phyloP scores from a whole-genome alignment of 1,140 invertebrate species.

The Bombus turneri region DNA sequence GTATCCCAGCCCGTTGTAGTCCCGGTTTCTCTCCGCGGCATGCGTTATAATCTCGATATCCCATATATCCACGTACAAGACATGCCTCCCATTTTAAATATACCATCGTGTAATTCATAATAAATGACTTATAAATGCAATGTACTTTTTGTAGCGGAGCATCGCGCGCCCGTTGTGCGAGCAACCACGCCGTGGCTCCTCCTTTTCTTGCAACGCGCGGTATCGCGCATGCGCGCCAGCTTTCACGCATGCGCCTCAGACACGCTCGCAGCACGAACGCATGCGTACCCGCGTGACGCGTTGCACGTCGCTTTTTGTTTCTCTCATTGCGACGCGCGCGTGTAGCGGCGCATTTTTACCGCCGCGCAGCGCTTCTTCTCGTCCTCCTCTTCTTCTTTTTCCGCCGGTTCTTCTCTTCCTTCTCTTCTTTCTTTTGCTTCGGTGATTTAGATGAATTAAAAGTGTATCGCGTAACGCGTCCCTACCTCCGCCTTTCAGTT shows the following conservation, averaged over 20 bases:
- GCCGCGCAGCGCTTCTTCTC: neutral
- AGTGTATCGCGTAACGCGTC: slow-evolving; percentile 39
- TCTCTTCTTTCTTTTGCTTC: slow-evolving; percentile 32
- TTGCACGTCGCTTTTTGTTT: slow-evolving; percentile 45
- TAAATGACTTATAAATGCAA: slow-evolving; percentile 83
- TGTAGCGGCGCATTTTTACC: slow-evolving; percentile 7
- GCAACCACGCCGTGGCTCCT: slow-evolving; percentile 54
- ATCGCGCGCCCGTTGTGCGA: slow-evolving; percentile 65
- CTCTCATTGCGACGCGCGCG: slow-evolving; percentile 17
- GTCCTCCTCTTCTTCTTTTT: neutral
- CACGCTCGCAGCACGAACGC: neutral
- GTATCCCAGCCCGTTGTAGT: slow-evolving; percentile 59
- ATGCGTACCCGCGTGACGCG: slow-evolving; percentile 18
- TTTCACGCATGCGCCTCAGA: slow-evolving; percentile 35
- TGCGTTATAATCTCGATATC: slow-evolving; percentile 83
- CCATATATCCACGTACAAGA: slow-evolving; percentile 81
- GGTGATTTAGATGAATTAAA: slow-evolving; percentile 77
- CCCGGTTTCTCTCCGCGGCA: slow-evolving; percentile 63
- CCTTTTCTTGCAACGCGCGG: slow-evolving; percentile 13
- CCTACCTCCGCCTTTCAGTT: slow-evolving; percentile 44
- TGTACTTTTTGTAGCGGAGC: slow-evolving; percentile 74
- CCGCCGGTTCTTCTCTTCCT: neutral
- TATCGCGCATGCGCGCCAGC: slow-evolving; percentile 21
- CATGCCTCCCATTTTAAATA: slow-evolving; percentile 82
- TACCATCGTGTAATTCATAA: slow-evolving; percentile 83